Evolutionary conservation across 1,140 invertebrate species (phyloP), one percentile per base, ranked within the genome.

Genomic region (Helicorthomorpha holstii): DNA sequence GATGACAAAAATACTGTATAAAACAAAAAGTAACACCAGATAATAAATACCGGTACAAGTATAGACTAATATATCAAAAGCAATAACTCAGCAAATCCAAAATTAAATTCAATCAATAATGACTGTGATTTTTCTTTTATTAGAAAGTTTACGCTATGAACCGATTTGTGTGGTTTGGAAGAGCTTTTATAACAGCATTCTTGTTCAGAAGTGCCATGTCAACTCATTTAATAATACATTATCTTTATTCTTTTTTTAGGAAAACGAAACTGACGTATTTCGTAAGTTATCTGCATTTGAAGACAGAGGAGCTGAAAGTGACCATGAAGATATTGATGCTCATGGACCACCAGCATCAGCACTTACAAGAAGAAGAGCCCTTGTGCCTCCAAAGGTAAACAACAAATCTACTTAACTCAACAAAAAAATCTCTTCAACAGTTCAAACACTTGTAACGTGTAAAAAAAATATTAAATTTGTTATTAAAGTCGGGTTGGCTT

Each of bases 331-430:
- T 19, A 41, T 49, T 29, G 63, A 64, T 51, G 60, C 63, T 38
- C 57, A 58, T 1, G 61, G 61, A 1, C 71, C 71, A 3, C 69
- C 71, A 1, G 68, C 68, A 16, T 67, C 69, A 10, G 67, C 63
- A 3, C 59, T 73, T 21, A 69, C 68, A 21, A 53, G 71, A 21
- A 50, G 71, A 49, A 61, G 67, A 19, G 71, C 71, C 12, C 61
- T 73, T 0, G 70, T 72, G 3, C 71, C 71, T 14, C 70, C 71
- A 1, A 73, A 73, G 59, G 58, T 72, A 16, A 53, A 49, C 7
- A 58, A 54, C 21, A n/a, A n/a, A n/a, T 41, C 12, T 52, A 58
- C 46, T 53, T 44, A 45, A 14, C 34, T 45, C 14, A n/a, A 25
- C 19, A 19, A 19, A 19, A 7, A 19, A 41, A 24, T 49, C 23